phyloP scores from a whole-genome alignment of 2,888 invertebrate species.

The Agonopterix subpropinquella region DNA sequence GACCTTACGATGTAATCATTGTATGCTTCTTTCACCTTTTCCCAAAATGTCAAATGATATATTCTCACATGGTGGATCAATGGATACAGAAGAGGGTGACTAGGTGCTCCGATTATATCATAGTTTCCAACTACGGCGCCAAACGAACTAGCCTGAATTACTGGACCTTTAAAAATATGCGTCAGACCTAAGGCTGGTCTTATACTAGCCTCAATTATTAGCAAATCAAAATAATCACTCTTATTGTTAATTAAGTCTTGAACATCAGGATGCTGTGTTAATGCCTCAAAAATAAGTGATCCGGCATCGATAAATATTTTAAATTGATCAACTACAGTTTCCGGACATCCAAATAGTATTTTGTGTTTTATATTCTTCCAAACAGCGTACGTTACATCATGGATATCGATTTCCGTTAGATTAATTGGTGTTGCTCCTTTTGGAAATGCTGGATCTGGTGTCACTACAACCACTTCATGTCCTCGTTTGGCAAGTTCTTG shows the following conservation, averaged over 20 bases:
- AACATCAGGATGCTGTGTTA: constrained; percentile 19
- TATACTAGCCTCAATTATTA: constrained; percentile 26
- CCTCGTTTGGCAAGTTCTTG: constrained; percentile 53
- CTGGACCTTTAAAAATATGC: constrained; percentile 27
- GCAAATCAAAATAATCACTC: constrained; percentile 26
- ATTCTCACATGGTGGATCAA: constrained; percentile 20
- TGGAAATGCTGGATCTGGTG: constrained; percentile 45
- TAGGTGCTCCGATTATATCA: not conserved
- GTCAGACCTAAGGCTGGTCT: constrained; percentile 18
- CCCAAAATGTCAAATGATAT: not conserved
- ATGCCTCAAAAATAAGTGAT: constrained; percentile 3
- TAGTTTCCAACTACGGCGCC: not conserved
- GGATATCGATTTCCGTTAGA: not conserved
- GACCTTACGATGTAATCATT: not conserved
- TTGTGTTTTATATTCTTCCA: not conserved
- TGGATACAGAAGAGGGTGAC: constrained; percentile 3
- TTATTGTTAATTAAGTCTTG: constrained; percentile 19
- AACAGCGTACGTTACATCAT: not conserved
- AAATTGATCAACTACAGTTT: constrained; percentile 12
- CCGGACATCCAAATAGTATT: constrained; percentile 6
- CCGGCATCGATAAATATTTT: constrained; percentile 3
- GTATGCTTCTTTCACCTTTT: not conserved
- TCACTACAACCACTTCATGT: constrained; percentile 54
- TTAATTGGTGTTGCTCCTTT: constrained; percentile 23
- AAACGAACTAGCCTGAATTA: constrained; percentile 30